Evolutionary conservation across 2,888 invertebrate species (phyloP), one percentile per base, ranked within the genome.

Genomic region (Metallyticus violacea): DNA sequence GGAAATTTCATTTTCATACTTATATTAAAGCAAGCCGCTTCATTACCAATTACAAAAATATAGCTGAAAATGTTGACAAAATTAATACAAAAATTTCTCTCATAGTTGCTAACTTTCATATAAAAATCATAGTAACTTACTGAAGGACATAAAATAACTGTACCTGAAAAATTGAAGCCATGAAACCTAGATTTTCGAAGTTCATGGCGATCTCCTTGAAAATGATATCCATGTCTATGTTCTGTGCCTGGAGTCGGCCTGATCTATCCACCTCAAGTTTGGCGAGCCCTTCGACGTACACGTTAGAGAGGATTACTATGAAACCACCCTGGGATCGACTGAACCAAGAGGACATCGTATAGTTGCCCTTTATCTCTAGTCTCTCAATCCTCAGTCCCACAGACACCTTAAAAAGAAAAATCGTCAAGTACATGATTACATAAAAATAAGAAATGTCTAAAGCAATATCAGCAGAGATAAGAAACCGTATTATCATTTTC

Each of bases 151-250:
- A 1, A 26, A 77, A 77, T 27, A 85, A 2, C 78, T 77, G 77
- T 86, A 90, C 90, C 90, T 93, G 92, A 86, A 95, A 93, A 86
- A 95, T 91, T 79, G 94, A 93, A 0, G 96, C 97, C 88, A 97
- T 93, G 89, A 97, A 94, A 6, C 97, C 96, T 0, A 97, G 93
- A 90, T 97, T 97, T 91, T 97, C 94, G 90, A 98, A 97, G 90
- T 97, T 95, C 92, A 97, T 95, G 7, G 94, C 93, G 89, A 97
- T 96, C 81, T 94, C 95, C 81, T 93, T 93, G 89, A 97, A 97
- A 0, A 94, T 94, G 62, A 97, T 94, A 89, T 97, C 97, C 93
- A 97, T 96, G 85, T 94, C 94, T 89, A 97, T 97, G 88, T 95
- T 94, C 90, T 96, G 95, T 0, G 97, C 96, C 89, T 95, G 94